Conservation (phyloP, 2,888 invertebrate species). For the Xestoiulus laeticollis region DNA sequence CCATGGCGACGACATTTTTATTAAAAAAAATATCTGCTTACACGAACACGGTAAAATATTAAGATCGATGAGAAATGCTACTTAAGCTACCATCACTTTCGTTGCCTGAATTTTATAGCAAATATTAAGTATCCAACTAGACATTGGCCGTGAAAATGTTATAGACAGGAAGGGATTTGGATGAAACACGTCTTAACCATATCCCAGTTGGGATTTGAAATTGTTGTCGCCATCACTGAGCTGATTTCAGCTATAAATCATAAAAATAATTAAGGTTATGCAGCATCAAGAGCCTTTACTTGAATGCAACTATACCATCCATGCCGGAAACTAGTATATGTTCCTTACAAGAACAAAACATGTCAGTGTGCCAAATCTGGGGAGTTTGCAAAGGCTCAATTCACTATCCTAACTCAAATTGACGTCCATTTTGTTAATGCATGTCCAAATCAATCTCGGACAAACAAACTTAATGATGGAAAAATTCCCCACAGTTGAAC, state of each 20-base stretch:
- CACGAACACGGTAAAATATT: neutral
- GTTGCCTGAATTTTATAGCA: neutral
- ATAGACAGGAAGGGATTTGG: neutral
- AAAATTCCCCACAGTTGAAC: neutral
- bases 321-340: too few species aligned
- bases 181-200: neutral
- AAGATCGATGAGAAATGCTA: slow-evolving; percentile 26
- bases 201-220: neutral
- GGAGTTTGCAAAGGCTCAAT: neutral
- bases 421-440: too few species aligned
- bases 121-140: neutral
- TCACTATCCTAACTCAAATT: neutral
- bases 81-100: neutral
- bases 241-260: neutral
- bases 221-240: neutral
- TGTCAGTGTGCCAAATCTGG: too few species aligned
- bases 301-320: too few species aligned
- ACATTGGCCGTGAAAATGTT: neutral
- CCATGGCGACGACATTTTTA: neutral
- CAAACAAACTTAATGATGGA: neutral
- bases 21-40: neutral
- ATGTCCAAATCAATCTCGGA: too few species aligned
- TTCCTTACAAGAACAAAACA: too few species aligned
- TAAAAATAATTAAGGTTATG: neutral
- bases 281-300: neutral